Evolutionary conservation across 1,140 invertebrate species (phyloP).

Genomic region (Platorchestia sp.): DNA sequence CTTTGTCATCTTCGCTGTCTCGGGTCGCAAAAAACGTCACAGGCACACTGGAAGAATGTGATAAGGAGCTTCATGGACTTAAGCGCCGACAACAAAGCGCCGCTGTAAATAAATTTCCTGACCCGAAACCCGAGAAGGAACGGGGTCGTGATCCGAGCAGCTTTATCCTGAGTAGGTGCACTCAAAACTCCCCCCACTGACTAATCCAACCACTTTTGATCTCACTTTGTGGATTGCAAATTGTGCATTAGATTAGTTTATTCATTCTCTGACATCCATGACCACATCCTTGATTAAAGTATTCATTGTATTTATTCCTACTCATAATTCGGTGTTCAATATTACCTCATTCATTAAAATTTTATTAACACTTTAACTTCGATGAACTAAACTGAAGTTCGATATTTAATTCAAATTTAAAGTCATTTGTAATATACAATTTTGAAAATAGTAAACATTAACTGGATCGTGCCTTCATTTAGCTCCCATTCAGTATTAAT

Average conservation of each 20-base stretch:
- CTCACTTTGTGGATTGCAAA: not conserved
- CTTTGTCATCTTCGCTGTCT: not conserved
- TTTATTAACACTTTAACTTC: too few species aligned
- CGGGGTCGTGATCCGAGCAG: not conserved
- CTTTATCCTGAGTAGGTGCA: not conserved
- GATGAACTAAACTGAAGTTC: too few species aligned
- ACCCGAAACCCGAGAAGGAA: not conserved
- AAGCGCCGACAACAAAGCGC: not conserved
- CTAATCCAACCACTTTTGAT: not conserved
- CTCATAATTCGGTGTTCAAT: too few species aligned
- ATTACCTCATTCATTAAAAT: too few species aligned
- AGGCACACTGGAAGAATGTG: not conserved
- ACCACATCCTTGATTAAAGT: too few species aligned
- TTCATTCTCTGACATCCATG: too few species aligned
- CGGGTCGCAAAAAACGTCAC: not conserved
- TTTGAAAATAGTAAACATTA: too few species aligned
- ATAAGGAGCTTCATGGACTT: not conserved
- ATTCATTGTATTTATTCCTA: too few species aligned
- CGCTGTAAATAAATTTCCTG: not conserved
- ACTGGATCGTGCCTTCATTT: too few species aligned
- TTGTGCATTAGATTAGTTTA: not conserved
- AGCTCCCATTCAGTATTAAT: too few species aligned
- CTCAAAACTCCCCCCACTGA: not conserved
- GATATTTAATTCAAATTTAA: too few species aligned
- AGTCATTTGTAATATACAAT: too few species aligned